Base-by-base conservation (phyloP, 2,797 vertebrate genomes). In the Xenops minutus region DNA sequence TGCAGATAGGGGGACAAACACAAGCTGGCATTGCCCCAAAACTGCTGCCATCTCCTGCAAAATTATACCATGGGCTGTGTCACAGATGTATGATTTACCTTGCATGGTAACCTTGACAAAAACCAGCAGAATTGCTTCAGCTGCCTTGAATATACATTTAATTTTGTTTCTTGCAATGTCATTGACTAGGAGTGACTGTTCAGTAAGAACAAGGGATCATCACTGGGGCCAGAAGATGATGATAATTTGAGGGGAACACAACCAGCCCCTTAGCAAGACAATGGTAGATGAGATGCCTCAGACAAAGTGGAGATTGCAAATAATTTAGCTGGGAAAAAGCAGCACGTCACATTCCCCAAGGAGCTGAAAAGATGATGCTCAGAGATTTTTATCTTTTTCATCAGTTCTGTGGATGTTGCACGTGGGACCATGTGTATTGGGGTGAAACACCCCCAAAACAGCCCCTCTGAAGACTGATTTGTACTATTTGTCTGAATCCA, bases 341-440 rank as follows among this genome's bases (percentile, higher is more conserved):
- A 77, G 54, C 44, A 74, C 0, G 2, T 81, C 27, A 0, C 2
- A 1, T 23, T 68, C 46, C 76, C 17, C n/a, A 32, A 61, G 68
- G 29, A 37, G 24, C 36, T 62, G 67, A 37, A 68, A 63, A 67
- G 29, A n/a, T 19, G 14, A 32, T 30, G 5, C 24, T 27, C 9
- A 54, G 49, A 36, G 19, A 3, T 24, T 55, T 69, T 48, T 34
- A 27, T 10, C 9, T 82, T 75, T 81, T 63, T 29, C 14, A 7
- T 24, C 39, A 27, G 12, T 63, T 88, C 62, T 78, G 37, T 18
- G 46, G 49, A 34, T 30, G 16, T 24, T 55, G 17, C 20, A 52
- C 0, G 0, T 12, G 13, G 32, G 14, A 8, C 26, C 7, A 32
- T 1, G 12, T 18, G 29, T 59, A 29, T 15, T 17, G n/a, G 43